Evolutionary conservation across 30 jellyfish, hydroid and myxozoan species (phyloP).

Genomic region (Turritopsis dohrnii): DNA sequence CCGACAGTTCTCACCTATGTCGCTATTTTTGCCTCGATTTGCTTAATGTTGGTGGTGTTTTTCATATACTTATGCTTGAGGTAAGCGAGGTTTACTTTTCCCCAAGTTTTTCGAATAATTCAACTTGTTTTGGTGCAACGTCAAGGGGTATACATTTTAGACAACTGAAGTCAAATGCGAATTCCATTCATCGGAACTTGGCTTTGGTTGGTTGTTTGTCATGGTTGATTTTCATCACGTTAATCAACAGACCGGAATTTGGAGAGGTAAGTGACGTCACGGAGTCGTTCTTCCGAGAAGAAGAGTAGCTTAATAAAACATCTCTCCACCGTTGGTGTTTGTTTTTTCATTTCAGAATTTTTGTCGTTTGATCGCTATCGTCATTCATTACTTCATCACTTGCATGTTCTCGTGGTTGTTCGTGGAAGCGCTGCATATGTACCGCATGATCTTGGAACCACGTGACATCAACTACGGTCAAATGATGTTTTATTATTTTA

Average conservation of each 20-base stretch:
- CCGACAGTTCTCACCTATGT: conserved; percentile 57
- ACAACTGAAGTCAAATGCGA: conserved; percentile 83
- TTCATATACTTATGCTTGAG: conserved; percentile 68
- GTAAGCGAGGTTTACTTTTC: conserved; percentile 30
- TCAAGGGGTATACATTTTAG: conserved; percentile 10
- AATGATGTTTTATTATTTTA: conserved; percentile 83
- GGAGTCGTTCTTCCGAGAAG: no score
- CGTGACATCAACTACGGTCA: conserved; percentile 88
- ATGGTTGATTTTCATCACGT: conserved; percentile 54
- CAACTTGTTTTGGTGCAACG: conserved; percentile 10
- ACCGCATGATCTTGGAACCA: conserved; percentile 80
- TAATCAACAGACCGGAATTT: conserved; percentile 64
- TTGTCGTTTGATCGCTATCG: conserved; percentile 85
- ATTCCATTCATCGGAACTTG: conserved; percentile 80
- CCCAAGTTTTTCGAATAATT: neutral
- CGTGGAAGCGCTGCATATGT: conserved; percentile 92
- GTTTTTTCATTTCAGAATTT: conserved; percentile 41
- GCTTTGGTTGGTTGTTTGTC: conserved; percentile 69
- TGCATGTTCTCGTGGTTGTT: conserved; percentile 97
- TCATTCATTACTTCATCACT: conserved; percentile 84
- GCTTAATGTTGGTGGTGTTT: conserved; percentile 62
- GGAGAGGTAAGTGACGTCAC: no score
- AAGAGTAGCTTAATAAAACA: no score
- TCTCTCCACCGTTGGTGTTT: no score
- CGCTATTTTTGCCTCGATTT: conserved; percentile 65